Percentiles rank a stretch among this genome's conserved stretches.
Conservation (phyloP, 1,140 invertebrate genomes). For the Drosophila baimaii region DNA sequence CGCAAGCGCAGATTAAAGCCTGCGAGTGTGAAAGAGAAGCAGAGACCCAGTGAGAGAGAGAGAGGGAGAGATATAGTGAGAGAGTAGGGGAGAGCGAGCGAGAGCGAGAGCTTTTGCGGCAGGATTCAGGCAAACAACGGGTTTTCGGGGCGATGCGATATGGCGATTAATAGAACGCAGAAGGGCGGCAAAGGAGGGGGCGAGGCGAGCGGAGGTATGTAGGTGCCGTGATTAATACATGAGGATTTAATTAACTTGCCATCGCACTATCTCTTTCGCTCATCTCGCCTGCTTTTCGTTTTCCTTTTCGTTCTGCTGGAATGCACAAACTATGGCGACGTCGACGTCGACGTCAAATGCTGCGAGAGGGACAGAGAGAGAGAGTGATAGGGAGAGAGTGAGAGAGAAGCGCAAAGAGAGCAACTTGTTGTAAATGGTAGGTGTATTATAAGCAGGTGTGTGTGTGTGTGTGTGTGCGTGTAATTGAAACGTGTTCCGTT, state of each 20-base stretch:
- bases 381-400: background rate
- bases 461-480: slow-evolving; percentile 53
- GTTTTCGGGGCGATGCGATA: slow-evolving; percentile 54
- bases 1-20: slow-evolving; percentile 72
- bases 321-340: slow-evolving; percentile 74
- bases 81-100: slow-evolving; percentile 3
- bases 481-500: slow-evolving; percentile 79
- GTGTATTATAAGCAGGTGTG: slow-evolving; percentile 50
- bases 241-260: slow-evolving; percentile 83
- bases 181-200: background rate
- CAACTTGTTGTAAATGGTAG: slow-evolving; percentile 71
- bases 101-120: slow-evolving; percentile 25
- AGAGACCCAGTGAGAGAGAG: background rate
- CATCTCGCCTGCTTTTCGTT: slow-evolving; percentile 32
- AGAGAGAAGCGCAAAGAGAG: slow-evolving; percentile 23
- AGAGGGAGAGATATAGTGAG: slow-evolving; percentile 3
- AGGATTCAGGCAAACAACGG: slow-evolving; percentile 41
- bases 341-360: slow-evolving; percentile 46
- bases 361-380: background rate
- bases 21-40: slow-evolving; percentile 31
- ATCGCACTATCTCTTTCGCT: slow-evolving; percentile 65
- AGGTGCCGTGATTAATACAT: slow-evolving; percentile 82
- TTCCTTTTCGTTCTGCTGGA: slow-evolving; percentile 40
- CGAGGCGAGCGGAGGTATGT: background rate
- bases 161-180: slow-evolving; percentile 73